Evolutionary conservation across 2,113 vertebrate species (phyloP).

Genomic region (Barbus barbus): DNA sequence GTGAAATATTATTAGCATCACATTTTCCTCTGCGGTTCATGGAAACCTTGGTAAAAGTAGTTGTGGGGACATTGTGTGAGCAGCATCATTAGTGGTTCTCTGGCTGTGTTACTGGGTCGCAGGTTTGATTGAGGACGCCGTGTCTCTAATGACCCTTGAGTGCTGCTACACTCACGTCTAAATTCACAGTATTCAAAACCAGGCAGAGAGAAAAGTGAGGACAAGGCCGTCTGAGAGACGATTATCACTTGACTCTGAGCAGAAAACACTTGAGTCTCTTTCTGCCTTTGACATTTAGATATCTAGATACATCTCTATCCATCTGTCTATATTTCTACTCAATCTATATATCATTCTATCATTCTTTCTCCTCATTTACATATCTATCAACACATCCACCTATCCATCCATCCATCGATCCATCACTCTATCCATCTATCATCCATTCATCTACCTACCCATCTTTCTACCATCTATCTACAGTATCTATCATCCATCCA

Average conservation of each 20-base stretch:
- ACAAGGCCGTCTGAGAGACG: background rate
- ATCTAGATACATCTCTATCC: background rate
- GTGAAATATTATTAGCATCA: slow-evolving; percentile 15
- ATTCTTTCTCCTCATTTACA: no score
- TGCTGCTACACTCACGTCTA: background rate
- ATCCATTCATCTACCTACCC: background rate
- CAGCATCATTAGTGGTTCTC: background rate
- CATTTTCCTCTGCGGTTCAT: background rate
- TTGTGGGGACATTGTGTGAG: background rate
- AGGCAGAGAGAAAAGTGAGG: background rate
- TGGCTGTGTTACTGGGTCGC: background rate
- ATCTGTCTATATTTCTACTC: background rate
- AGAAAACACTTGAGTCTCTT: background rate
- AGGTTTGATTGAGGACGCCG: background rate
- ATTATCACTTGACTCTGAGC: background rate
- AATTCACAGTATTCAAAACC: background rate
- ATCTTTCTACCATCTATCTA: no score
- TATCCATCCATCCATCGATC: background rate
- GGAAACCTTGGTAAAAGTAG: background rate
- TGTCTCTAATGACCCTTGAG: background rate
- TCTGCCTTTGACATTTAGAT: background rate
- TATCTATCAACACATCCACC: background rate
- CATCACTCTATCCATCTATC: no score
- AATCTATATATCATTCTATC: no score
- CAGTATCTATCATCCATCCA: no score